Percentiles rank a stretch among this genome's conserved stretches.
Evolutionary conservation across 1,140 invertebrate genomes (phyloP).

Genomic region (Drosophila pachea): DNA sequence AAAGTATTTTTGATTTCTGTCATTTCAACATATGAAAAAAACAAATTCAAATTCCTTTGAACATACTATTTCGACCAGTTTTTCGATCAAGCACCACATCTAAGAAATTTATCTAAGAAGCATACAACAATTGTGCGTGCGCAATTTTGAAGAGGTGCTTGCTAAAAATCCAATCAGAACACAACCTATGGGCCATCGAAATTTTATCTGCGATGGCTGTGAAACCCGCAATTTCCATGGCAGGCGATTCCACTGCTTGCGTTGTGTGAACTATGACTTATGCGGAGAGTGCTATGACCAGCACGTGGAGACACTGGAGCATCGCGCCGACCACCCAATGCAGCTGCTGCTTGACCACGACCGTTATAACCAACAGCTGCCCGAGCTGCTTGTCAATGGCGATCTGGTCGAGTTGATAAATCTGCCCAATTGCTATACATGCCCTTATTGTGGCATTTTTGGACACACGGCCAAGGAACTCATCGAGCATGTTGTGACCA

Average conservation of each 20-base stretch:
- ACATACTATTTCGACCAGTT: conserved; percentile 22
- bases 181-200: conserved; percentile 47
- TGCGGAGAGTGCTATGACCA: conserved; percentile 58
- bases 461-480: conserved; percentile 53
- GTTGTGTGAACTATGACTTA: conserved; percentile 57
- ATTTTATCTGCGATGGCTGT: conserved; percentile 58
- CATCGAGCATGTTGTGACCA: conserved; percentile 50
- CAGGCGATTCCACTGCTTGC: conserved; percentile 57
- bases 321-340: conserved; percentile 55
- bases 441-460: conserved; percentile 50
- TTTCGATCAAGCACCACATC: conserved; percentile 12
- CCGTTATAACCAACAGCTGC: conserved; percentile 8
- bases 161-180: background rate
- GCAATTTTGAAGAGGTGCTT: conserved; percentile 2
- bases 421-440: conserved; percentile 58
- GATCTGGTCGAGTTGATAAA: conserved; percentile 46
- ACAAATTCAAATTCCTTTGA: conserved; percentile 34
- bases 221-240: conserved; percentile 47
- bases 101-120: background rate
- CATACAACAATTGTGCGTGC: background rate
- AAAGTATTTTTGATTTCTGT: conserved; percentile 17
- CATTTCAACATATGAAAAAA: conserved; percentile 9
- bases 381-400: conserved; percentile 15
- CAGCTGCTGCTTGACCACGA: conserved; percentile 39
- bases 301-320: conserved; percentile 44